Evolutionary conservation across 1,140 invertebrate species (phyloP), one percentile per base, ranked within the genome.

Genomic region (Vanessa tameamea): DNA sequence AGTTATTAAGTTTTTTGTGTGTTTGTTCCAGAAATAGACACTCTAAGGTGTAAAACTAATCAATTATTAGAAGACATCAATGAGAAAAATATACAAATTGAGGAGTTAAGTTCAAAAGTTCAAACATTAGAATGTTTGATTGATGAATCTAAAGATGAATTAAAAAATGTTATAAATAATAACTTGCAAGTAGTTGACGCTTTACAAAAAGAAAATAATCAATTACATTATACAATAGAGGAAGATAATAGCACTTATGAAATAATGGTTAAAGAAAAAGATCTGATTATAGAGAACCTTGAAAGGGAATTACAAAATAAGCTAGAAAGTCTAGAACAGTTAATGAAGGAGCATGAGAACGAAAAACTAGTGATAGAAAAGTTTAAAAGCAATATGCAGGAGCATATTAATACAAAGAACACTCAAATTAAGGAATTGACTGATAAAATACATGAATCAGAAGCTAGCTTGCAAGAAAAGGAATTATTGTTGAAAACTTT

Each of bases 181-280:
- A 81, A 80, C 68, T 61, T 57, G 47, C 78, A 80, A 72, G 51
- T 73, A n/a, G 74, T 85, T 43, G 79, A 82, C 37, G 72, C 64
- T 20, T 72, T 83, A 57, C 73, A 81, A 55, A 78, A 74, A 63
- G 84, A 86, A 77, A 86, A 85, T 76, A 78, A 79, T 51, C 81
- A 83, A 14, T 65, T 85, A 66, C 81, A 82, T 43, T 82, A 72
- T 63, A 73, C 73, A 11, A 73, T 85, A 47, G 80, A 83, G 72
- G 82, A 80, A 67, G 79, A 82, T 43, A 86, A 81, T 43, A 80
- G 72, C 63, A 84, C 70, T 23, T 78, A 82, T 75, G 84, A 84
- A 73, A n/a, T 80, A 12, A n/a, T 79, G n/a, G 48, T 86, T 3
- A 86, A 83, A 69, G 80, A 83, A 63, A 86, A 84, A 57, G 77